phyloP scores from a whole-genome alignment of 2,888 invertebrate species.

The Elysia crispata region DNA sequence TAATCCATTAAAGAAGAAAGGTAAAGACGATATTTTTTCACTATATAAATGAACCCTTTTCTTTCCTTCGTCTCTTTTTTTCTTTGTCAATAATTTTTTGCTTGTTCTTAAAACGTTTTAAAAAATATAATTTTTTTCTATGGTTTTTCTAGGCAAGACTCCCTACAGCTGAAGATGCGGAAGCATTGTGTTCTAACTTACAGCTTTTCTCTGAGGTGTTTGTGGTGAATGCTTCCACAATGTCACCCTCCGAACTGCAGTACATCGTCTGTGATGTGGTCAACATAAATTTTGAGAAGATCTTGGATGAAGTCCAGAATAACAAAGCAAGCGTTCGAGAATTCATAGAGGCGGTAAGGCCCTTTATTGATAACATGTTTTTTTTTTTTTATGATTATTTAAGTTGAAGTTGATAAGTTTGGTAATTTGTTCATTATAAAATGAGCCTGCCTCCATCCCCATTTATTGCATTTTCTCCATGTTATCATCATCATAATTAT shows the following conservation, averaged over 20 bases:
- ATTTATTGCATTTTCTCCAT: no score
- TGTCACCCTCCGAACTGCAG: slow-evolving; percentile 54
- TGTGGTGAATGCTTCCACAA: slow-evolving; percentile 47
- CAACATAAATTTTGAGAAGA: slow-evolving; percentile 55
- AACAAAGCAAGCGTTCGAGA: slow-evolving; percentile 59
- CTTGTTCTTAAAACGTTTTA: no score
- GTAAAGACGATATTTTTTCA: no score
- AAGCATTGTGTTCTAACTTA: slow-evolving; percentile 53
- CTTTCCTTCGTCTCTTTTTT: no score
- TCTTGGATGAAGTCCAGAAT: slow-evolving; percentile 56
- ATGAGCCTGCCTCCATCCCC: no score
- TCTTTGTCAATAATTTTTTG: no score
- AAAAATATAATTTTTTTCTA: no score
- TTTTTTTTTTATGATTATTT: slow-evolving; percentile 6
- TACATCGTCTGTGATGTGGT: slow-evolving; percentile 57
- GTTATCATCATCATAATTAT: no score
- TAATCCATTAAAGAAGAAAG: no score
- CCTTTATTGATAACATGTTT: neutral
- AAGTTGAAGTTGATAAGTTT: no score
- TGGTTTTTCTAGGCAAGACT: slow-evolving; percentile 39
- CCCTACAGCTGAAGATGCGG: slow-evolving; percentile 27
- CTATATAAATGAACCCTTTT: no score
- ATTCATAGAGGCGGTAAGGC: slow-evolving; percentile 56
- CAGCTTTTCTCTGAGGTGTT: slow-evolving; percentile 54
- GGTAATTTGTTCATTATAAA: no score